These are phyloP conservation scores for Serinus canaria DNA, from an alignment of 2,113 vertebrate genomes.

Conservation along the genomic window DNA sequence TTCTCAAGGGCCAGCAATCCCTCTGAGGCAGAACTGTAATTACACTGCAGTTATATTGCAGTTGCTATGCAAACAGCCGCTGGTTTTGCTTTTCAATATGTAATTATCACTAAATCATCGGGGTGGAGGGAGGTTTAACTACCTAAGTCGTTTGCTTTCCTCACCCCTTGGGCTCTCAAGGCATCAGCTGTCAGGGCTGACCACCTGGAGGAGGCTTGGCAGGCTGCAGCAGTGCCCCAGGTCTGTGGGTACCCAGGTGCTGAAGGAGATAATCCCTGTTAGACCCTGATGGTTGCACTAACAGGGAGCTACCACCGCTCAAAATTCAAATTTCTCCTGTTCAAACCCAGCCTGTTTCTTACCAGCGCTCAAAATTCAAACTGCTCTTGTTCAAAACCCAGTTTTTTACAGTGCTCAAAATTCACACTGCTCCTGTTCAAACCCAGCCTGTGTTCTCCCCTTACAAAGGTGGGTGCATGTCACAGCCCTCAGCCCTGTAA, in stretches of 20 bases:
- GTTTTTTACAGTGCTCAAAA: neutral
- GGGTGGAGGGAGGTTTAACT: constrained; percentile 33
- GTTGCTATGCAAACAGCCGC: constrained; percentile 19
- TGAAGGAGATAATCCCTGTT: neutral
- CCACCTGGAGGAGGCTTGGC: neutral
- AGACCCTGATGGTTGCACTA: neutral
- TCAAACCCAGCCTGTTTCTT: neutral
- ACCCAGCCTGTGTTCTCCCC: neutral
- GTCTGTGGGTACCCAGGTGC: neutral
- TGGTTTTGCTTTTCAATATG: neutral
- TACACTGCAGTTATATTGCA: neutral
- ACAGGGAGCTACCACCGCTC: neutral
- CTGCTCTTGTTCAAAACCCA: neutral
- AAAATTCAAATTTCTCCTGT: neutral
- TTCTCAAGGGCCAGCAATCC: neutral
- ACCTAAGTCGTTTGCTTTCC: neutral
- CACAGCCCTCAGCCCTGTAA: neutral
- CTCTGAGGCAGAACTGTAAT: neutral
- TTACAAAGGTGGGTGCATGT: neutral
- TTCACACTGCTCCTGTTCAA: neutral
- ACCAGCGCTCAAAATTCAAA: neutral
- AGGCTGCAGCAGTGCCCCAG: neutral
- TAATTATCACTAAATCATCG: constrained; percentile 36
- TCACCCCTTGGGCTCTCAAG: neutral
- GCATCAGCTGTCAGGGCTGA: neutral